phyloP scores from a whole-genome alignment of 2,888 invertebrate genomes.

The Tipula helvola region DNA sequence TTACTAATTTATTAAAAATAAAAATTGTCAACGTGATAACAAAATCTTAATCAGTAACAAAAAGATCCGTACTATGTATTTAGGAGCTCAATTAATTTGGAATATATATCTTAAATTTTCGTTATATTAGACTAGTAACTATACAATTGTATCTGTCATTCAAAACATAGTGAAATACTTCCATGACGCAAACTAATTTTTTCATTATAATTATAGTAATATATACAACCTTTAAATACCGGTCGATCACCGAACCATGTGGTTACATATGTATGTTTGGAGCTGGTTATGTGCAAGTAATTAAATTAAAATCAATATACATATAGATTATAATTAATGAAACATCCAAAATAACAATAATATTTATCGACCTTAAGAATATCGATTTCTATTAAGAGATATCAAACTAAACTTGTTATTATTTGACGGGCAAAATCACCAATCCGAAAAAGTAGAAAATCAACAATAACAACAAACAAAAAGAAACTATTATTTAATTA shows the following conservation, averaged over 20 bases:
- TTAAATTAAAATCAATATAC: neutral
- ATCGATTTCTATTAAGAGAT: neutral
- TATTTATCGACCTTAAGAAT: neutral
- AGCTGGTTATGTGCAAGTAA: neutral
- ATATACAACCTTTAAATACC: neutral
- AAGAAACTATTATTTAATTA: conserved; percentile 4
- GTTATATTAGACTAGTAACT: neutral
- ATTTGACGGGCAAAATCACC: neutral
- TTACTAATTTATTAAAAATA: neutral
- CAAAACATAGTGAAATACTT: neutral
- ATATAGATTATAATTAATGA: neutral
- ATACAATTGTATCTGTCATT: neutral
- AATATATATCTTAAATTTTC: neutral
- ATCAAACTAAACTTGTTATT: neutral
- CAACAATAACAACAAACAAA: neutral
- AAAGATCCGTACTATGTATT: neutral
- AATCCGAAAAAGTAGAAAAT: neutral
- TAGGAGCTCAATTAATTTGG: neutral
- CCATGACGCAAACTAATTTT: neutral
- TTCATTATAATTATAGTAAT: neutral
- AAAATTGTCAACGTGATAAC: neutral
- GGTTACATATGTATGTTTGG: neutral
- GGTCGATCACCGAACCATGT: neutral
- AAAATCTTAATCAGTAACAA: neutral
- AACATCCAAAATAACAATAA: neutral